Evolutionary conservation across 2,888 invertebrate species (phyloP).

Genomic region (Acrobeloides nanus): DNA sequence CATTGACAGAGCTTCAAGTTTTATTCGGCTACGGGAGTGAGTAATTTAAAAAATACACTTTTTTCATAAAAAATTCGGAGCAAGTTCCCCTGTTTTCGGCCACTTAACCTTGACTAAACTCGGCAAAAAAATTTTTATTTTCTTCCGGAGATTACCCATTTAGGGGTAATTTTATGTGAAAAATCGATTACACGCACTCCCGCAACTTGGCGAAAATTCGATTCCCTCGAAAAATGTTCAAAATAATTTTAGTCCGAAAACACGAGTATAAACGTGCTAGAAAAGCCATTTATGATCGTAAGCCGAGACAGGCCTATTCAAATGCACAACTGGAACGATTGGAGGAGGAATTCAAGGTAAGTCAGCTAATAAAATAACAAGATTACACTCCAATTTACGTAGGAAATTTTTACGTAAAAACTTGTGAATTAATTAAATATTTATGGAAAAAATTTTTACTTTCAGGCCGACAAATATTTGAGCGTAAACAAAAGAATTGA

Average conservation of each 20-base stretch:
- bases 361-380: slow-evolving; percentile 7
- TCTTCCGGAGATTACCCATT: too few relatives aligned
- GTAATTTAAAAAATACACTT: background rate
- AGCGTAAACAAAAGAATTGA: slow-evolving; percentile 92
- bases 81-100: too few relatives aligned
- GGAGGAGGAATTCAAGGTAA: slow-evolving; percentile 82
- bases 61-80: too few relatives aligned
- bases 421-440: too few relatives aligned
- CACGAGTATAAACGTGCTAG: slow-evolving; percentile 71
- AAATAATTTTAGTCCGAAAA: slow-evolving; percentile 60
- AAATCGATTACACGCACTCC: too few relatives aligned
- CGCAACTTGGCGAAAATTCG: too few relatives aligned
- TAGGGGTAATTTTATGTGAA: too few relatives aligned
- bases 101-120: too few relatives aligned
- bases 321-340: slow-evolving; percentile 82
- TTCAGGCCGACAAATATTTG: slow-evolving; percentile 75
- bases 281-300: slow-evolving; percentile 80
- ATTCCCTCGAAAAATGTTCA: background rate
- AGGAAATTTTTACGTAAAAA: too few relatives aligned
- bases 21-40: slow-evolving; percentile 43
- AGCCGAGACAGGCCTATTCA: slow-evolving; percentile 91
- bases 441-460: too few relatives aligned
- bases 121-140: too few relatives aligned
- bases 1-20: slow-evolving; percentile 49
- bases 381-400: too few relatives aligned